Base-by-base conservation (phyloP, 2,888 invertebrate genomes). In the Axea sp. region DNA sequence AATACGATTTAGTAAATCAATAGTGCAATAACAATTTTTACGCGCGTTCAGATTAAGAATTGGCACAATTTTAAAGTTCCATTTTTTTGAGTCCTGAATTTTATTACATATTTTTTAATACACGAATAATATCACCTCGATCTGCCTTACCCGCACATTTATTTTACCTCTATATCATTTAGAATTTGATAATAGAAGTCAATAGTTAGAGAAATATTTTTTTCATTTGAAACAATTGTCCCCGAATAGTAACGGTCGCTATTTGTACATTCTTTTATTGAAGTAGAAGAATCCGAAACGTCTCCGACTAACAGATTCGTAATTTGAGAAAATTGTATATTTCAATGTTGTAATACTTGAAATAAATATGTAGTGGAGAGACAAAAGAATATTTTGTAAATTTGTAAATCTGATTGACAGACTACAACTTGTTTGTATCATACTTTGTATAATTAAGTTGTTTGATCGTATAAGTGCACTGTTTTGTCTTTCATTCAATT, bases 111-210 rank as follows among this genome's bases (percentile, higher is more conserved):
- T 41, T 47, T 59, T 68, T 64, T 15, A 35, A 64, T 35, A 53
- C 35, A 31, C 31, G 22, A 69, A 62, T n/a, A 17, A 69, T 71
- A 60, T 71, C 71, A 71, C 71, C 62, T 71, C 49, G 53, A 57
- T 57, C 57, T 64, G 71, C 55, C 71, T 71, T 71, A 71, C 71
- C 49, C 49, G 62, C 62, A 49, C 41, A 35, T 55, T 64, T 71
- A 19, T 31, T 62, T 71, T 71, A 45, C 12, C 45, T 62, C 22
- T 26, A 37, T 59, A 57, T 67, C 51, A 51, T 68, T 68, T 43
- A 57, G 43, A n/a, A 49, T 43, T 59, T 28, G 9, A 68, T 43
- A 59, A 14, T 24, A 12, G 11, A 19, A 37, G 30, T 35, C 15
- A 37, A 45, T 65, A 53, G 15, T 45, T 55, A 45, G 35, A 8